phyloP scores from a whole-genome alignment of 2,797 vertebrate species.

The Liasis olivaceus region DNA sequence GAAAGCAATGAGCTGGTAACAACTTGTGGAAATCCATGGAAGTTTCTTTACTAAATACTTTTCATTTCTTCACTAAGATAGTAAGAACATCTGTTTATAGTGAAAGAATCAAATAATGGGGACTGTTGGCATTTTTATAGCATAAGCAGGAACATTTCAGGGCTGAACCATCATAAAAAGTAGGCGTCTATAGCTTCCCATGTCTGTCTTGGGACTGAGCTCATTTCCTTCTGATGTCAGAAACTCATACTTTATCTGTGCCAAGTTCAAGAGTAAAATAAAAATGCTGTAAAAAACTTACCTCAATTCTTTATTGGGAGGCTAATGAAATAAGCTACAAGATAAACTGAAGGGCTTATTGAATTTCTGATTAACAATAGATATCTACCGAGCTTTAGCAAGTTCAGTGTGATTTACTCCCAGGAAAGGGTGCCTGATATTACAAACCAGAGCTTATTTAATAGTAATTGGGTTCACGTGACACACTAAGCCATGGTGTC shows the following conservation, averaged over 20 bases:
- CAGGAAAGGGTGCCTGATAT: neutral
- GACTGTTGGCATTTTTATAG: slow-evolving; percentile 41
- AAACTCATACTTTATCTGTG: slow-evolving; percentile 57
- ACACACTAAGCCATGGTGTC: neutral
- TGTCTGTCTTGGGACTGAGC: slow-evolving; percentile 53
- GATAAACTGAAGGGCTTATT: slow-evolving; percentile 55
- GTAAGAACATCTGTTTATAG: slow-evolving; percentile 9
- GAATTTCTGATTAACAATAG: slow-evolving; percentile 52
- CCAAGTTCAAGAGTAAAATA: slow-evolving; percentile 55
- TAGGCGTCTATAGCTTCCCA: slow-evolving; percentile 30
- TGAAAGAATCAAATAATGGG: slow-evolving; percentile 32
- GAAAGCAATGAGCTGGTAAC: slow-evolving; percentile 24
- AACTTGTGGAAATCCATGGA: slow-evolving; percentile 47
- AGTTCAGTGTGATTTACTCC: neutral
- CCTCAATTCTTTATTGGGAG: slow-evolving; percentile 48
- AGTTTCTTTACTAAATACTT: slow-evolving; percentile 23
- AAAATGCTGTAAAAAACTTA: slow-evolving; percentile 47
- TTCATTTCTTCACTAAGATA: slow-evolving; percentile 2
- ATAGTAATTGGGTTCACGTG: neutral
- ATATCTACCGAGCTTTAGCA: neutral
- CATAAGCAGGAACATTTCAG: slow-evolving; percentile 45
- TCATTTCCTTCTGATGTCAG: slow-evolving; percentile 61
- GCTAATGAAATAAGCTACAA: slow-evolving; percentile 42
- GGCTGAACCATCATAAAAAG: slow-evolving; percentile 44
- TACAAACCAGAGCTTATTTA: slow-evolving; percentile 42